Evolutionary conservation across 1,140 invertebrate species (phyloP), one percentile per base, ranked within the genome.

Genomic region (Drosophila oshimai): DNA sequence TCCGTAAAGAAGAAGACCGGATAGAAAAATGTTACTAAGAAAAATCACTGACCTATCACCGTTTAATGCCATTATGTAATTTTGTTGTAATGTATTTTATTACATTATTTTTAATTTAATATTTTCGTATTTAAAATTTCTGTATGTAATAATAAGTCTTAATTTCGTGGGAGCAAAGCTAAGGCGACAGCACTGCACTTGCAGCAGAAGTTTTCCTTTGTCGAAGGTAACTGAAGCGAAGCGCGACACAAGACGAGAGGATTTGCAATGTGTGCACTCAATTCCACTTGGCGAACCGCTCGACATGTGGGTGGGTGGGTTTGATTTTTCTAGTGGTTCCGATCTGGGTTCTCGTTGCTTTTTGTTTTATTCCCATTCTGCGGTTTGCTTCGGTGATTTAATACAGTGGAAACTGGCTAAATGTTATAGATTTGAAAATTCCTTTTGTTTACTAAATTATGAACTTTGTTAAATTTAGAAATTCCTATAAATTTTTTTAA

Each of bases 211-310:
- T 17, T 58, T 73, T 71, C 50, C 57, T 74, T 79, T 86, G 79
- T 83, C 54, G 70, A 86, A 74, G 74, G 79, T 67, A 83, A 86
- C 80, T 83, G 80, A 86, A 86, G 78, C 78, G 78, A 83, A 83
- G 70, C 79, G 79, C 74, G 69, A 79, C 70, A 42, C 55, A 62
- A 67, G 51, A 47, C 51, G 22, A n/a, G 58, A 34, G 61, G 37
- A 50, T 33, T 33, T 49, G 37, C 29, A 28, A 44, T 45, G 36
- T 61, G 37, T 58, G 67, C 62, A 61, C 50, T 60, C 54, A 51
- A 69, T 70, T 70, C 47, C 60, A 64, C 69, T 50, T 78, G 50
- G 55, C 28, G 54, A 44, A 31, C 44, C 44, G 45, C 69, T 50
- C 44, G 31, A 50, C 37, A 34, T 70, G 45, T 34, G 28, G 61